Percentiles rank a stretch among this genome's conserved stretches.
phyloP scores from a whole-genome alignment of 37 sponge, comb jelly and placozoan genomes.

The Petrosia ficiformis region DNA sequence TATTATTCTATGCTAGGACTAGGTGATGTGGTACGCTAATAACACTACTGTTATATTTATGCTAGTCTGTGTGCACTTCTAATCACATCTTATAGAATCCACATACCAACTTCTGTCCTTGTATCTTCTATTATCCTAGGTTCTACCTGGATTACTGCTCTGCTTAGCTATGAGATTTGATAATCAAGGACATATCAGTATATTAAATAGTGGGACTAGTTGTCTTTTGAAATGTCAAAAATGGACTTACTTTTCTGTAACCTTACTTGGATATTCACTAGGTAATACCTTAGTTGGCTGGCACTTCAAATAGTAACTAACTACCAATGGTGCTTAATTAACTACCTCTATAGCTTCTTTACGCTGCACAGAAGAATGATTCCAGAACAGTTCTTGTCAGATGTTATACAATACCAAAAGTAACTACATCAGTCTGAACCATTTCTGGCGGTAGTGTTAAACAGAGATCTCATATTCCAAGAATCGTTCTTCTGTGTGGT shows the following conservation, averaged over 20 bases:
- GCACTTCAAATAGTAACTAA: no score
- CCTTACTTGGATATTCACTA: slow-evolving; percentile 53
- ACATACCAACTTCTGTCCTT: background rate
- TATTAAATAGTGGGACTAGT: slow-evolving; percentile 8
- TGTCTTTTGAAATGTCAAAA: slow-evolving; percentile 5
- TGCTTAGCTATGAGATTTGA: slow-evolving; percentile 77
- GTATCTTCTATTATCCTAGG: slow-evolving; percentile 17
- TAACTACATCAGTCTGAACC: no score
- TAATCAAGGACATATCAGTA: background rate
- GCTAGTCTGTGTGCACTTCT: background rate
- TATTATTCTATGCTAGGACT: slow-evolving; percentile 67
- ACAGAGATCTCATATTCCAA: no score
- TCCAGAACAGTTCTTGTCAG: no score
- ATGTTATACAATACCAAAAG: no score
- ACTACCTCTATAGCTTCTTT: no score
- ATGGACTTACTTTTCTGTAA: slow-evolving; percentile 42
- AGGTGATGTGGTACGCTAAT: slow-evolving; percentile 66
- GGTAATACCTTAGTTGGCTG: no score
- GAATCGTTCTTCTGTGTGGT: no score
- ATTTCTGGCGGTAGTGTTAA: no score
- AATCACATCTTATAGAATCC: background rate
- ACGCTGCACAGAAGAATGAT: no score
- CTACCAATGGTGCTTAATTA: no score
- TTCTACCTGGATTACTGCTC: slow-evolving; percentile 64
- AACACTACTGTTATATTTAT: background rate